Percentiles rank a stretch among this genome's conserved stretches.
Conservation (phyloP, 2,888 invertebrate species). For the Cyclophora albipunctata region DNA sequence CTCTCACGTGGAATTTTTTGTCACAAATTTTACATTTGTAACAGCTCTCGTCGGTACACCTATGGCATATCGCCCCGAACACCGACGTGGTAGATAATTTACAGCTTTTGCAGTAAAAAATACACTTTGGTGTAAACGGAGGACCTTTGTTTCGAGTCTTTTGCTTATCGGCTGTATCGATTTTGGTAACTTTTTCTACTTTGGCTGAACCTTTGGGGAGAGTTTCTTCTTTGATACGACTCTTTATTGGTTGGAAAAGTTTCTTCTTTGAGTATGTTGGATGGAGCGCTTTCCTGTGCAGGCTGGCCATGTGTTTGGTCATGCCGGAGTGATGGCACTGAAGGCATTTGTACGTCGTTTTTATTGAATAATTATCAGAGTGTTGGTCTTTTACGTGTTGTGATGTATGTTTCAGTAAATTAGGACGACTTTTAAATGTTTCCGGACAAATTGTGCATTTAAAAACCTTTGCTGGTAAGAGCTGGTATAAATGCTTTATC, state of each 20-base stretch:
- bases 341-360: too few relatives aligned
- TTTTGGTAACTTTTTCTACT: too few relatives aligned
- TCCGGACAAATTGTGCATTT: constrained; percentile 13
- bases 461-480: constrained; percentile 23
- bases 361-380: too few relatives aligned
- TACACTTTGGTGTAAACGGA: constrained; percentile 15
- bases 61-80: too few relatives aligned
- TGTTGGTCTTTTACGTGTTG: too few relatives aligned
- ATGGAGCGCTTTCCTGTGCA: constrained; percentile 3
- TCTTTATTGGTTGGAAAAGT: too few relatives aligned
- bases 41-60: background rate
- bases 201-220: too few relatives aligned
- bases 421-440: background rate
- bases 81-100: background rate
- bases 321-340: constrained; percentile 9
- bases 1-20: constrained; percentile 21
- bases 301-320: constrained; percentile 5
- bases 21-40: constrained; percentile 27
- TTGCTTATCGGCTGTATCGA: too few relatives aligned
- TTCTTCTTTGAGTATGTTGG: too few relatives aligned
- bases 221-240: background rate
- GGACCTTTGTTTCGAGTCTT: too few relatives aligned
- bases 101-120: background rate
- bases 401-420: too few relatives aligned
- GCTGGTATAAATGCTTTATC: constrained; percentile 39